Evolutionary conservation across 2,113 vertebrate genomes (phyloP), one percentile per base, ranked within the genome.

Genomic region (Callipepla californica): DNA sequence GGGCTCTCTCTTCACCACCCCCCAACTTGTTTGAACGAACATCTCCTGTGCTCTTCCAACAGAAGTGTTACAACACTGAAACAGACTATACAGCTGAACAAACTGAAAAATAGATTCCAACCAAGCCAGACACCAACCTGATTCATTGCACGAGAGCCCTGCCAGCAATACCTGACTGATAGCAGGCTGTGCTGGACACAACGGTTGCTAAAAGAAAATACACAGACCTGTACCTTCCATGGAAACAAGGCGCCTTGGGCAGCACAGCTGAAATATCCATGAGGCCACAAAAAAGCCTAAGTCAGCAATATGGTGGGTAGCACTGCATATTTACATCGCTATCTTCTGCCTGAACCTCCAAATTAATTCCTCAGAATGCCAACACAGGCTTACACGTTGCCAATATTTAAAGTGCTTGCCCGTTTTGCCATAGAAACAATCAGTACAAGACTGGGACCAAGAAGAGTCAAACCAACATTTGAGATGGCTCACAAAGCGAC

Each of bases 191-290:
- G 47, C 85, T 74, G 53, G 75, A 72, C 28, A 47, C 62, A 36
- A 81, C 67, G 25, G 47, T 44, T 91, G 38, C 34, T 50, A 36
- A 28, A 63, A 25, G 73, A 42, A 67, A 84, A 34, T 3, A 26
- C 0, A 6, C 34, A 4, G 42, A 84, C 34, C 15, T 50, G 2
- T 8, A 42, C 9, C 5, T 47, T 13, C 23, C 11, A 22, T 36
- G 32, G 45, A 80, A 74, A 63, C 9, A 16, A 65, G 48, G 57
- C 5, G 59, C 57, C 42, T 68, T 38, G 51, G 32, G 30, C 30
- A 91, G 63, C 53, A 38, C 19, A 47, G 44, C 45, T 53, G 50
- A 23, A 76, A 76, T 9, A 55, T 2, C 12, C 30, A 42, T 0
- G 0, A 78, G 82, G 25, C 14, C 34, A 89, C 20, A 61, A 76